phyloP scores from a whole-genome alignment of 2,797 vertebrate genomes.

The Ammospiza maritima region DNA sequence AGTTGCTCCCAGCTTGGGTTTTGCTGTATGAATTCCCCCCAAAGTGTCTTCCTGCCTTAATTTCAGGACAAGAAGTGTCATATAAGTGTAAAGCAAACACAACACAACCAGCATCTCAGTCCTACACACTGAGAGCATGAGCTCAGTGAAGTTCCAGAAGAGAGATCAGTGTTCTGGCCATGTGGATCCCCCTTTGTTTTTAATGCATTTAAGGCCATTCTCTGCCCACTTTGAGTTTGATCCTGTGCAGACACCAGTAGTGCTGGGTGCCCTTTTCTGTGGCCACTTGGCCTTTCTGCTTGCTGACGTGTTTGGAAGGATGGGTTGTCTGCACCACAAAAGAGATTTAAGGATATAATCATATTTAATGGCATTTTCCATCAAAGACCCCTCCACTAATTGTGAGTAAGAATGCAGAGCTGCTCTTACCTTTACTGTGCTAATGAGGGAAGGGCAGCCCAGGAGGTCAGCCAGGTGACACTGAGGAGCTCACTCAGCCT shows the following conservation, averaged over 20 bases:
- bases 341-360: neutral
- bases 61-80: neutral
- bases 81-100: neutral
- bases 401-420: neutral
- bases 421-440: neutral
- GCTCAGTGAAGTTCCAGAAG: neutral
- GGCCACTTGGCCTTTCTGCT: neutral
- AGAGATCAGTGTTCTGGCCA: neutral
- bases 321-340: neutral
- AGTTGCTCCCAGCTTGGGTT: neutral
- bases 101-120: neutral
- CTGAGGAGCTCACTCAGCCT: neutral
- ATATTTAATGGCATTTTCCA: neutral
- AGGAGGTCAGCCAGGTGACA: neutral
- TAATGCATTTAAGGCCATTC: neutral
- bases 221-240: neutral
- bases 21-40: neutral
- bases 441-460: neutral
- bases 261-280: neutral
- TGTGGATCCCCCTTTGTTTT: neutral
- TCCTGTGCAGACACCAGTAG: neutral
- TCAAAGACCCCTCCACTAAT: neutral
- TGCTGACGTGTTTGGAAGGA: rapidly evolving
- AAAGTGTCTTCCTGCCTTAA: neutral
- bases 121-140: neutral